These are phyloP conservation scores for Lithosia quadra DNA, from an alignment of 2,888 invertebrate genomes.

Conservation along the genomic window DNA sequence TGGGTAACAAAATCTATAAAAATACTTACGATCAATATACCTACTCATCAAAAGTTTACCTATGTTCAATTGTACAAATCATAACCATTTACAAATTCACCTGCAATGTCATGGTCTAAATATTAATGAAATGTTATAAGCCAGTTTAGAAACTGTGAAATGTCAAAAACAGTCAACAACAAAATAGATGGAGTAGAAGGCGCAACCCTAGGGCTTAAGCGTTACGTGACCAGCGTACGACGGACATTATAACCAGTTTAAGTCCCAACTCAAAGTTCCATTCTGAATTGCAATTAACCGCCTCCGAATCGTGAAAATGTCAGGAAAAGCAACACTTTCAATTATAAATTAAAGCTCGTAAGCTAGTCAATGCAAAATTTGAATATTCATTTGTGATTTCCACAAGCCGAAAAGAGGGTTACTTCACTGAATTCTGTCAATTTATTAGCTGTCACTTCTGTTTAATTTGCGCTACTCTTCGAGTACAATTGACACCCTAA, in stretches of 20 bases:
- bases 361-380: conserved; percentile 57
- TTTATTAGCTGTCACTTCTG: conserved; percentile 44
- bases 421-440: conserved; percentile 46
- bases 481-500: conserved; percentile 29
- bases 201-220: conserved; percentile 69
- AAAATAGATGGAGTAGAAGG: conserved; percentile 70
- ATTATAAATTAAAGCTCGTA: conserved; percentile 57
- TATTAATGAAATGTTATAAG: conserved; percentile 46
- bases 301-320: conserved; percentile 62
- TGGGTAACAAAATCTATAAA: too few species aligned
- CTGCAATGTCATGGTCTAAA: conserved; percentile 35
- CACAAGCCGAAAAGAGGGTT: conserved; percentile 49
- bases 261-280: conserved; percentile 71
- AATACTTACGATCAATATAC: too few species aligned
- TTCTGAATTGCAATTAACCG: conserved; percentile 78
- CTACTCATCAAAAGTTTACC: not conserved
- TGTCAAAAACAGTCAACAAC: conserved; percentile 68
- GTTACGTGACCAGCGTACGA: conserved; percentile 74
- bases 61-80: not conserved
- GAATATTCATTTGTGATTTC: conserved; percentile 58
- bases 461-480: conserved; percentile 29
- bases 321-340: conserved; percentile 63
- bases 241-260: conserved; percentile 73
- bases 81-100: conserved; percentile 24
- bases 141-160: conserved; percentile 67